Base-by-base conservation (phyloP, 2,888 invertebrate species). In the Himalopsyche kuldschensis region DNA sequence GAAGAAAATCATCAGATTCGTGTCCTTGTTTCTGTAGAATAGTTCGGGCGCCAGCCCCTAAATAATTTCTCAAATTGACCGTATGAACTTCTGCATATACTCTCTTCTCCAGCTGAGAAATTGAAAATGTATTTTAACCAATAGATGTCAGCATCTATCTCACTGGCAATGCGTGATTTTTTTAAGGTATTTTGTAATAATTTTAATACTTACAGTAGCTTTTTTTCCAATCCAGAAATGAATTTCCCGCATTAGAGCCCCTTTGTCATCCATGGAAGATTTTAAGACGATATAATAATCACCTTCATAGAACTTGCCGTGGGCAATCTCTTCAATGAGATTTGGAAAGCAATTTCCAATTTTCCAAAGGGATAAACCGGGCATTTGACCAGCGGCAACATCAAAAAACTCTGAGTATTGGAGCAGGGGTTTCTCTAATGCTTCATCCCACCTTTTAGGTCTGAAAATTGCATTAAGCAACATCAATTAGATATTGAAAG, bases 331-430 rank as follows among this genome's bases (percentile, higher is more conserved):
- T 81, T 97, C 97, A 75, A 99, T 95, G 88, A 96, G 95, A 89
- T 98, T 98, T 0, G 99, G 99, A 86, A 99, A 92, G 90, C 99
- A 99, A 90, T 99, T 99, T 90, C 99, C 99, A 85, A 99, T 99
- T 92, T 99, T 99, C 99, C 99, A 99, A 85, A 99, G 96, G 32
- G 96, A 96, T 46, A 99, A 88, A 2, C 99, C 98, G 0, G 98
- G 96, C 81, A 96, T 92, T 89, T 98, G 97, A 0, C 99, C 99
- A 0, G 98, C 97, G 87, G 97, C 98, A 87, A 97, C 97, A 88
- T 97, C 99, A 89, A 99, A 99, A 90, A 99, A 97, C 90, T 99
- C 98, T 0, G 98, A 98, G 91, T 99, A 99, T 90, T 99, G 98
- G 82, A 99, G 90, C 69, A 97, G 96, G 0, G 99, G 99, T 89